Evolutionary conservation across 2,888 invertebrate genomes (phyloP).

Genomic region (Ectemnius cavifrons): DNA sequence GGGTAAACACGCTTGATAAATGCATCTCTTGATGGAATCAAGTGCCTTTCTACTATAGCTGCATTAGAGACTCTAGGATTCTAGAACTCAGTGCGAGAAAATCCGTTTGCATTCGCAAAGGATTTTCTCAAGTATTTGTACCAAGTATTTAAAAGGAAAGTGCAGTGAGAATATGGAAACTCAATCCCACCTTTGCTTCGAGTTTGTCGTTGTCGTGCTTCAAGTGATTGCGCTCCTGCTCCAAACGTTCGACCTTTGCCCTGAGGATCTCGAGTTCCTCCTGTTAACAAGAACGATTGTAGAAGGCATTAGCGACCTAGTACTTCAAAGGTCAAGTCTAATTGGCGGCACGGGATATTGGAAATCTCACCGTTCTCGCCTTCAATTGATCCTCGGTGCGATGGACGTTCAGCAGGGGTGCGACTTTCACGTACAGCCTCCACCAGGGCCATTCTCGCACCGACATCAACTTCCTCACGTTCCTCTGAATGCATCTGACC

Average conservation of each 20-base stretch:
- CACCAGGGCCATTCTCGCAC: slow-evolving; percentile 99
- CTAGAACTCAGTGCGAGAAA: too few species aligned
- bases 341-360: too few species aligned
- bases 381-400: slow-evolving; percentile 95
- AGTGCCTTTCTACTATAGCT: neutral
- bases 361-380: slow-evolving; percentile 86
- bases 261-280: slow-evolving; percentile 92
- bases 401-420: slow-evolving; percentile 95
- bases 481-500: slow-evolving; percentile 94
- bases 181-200: slow-evolving; percentile 90
- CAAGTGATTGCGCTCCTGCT: slow-evolving; percentile 89
- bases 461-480: slow-evolving; percentile 94
- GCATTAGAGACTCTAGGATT: too few species aligned
- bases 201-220: slow-evolving; percentile 94
- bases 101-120: too few species aligned
- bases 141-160: too few species aligned
- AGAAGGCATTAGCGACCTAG: neutral
- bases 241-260: slow-evolving; percentile 91
- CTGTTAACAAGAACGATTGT: slow-evolving; percentile 77
- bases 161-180: too few species aligned
- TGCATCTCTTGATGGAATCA: neutral
- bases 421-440: slow-evolving; percentile 94
- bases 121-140: too few species aligned
- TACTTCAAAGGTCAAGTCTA: neutral
- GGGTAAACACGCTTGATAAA: neutral